These are phyloP conservation scores for Punctoribates punctum DNA, from an alignment of 2,888 invertebrate species.

Conservation along the genomic window DNA sequence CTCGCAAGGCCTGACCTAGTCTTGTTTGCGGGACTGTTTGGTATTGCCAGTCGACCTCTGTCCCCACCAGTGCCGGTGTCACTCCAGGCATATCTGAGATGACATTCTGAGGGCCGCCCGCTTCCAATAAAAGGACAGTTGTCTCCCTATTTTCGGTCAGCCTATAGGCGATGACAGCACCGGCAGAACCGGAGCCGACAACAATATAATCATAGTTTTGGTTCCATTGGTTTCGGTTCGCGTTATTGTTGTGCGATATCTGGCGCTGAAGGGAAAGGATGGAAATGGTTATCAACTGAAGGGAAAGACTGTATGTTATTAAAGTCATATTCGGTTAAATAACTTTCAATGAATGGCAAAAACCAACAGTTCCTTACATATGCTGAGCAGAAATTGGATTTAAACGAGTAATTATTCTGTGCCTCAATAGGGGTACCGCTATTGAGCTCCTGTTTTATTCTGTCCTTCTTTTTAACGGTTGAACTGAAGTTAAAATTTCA, in stretches of 20 bases:
- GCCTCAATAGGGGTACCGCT: too few species aligned
- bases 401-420: too few species aligned
- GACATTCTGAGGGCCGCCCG: constrained; percentile 37
- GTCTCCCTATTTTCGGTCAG: constrained; percentile 6
- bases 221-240: constrained; percentile 24
- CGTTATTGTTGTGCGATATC: constrained; percentile 36
- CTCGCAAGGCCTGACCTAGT: constrained; percentile 30
- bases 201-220: constrained; percentile 30
- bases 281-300: constrained; percentile 35
- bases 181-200: constrained; percentile 39
- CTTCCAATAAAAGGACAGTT: constrained; percentile 32
- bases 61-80: constrained; percentile 28
- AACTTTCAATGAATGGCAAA: too few species aligned
- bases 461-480: too few species aligned
- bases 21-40: constrained; percentile 26
- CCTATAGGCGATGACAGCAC: constrained; percentile 33
- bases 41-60: constrained; percentile 41
- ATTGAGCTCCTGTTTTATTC: too few species aligned
- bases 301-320: constrained; percentile 14
- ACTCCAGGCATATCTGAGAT: constrained; percentile 26
- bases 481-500: too few species aligned
- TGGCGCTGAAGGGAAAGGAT: constrained; percentile 39
- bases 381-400: too few species aligned
- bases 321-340: not conserved
- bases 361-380: too few species aligned